These are phyloP conservation scores for Bombus turneri DNA, from an alignment of 1,140 invertebrate species.

Conservation along the genomic window DNA sequence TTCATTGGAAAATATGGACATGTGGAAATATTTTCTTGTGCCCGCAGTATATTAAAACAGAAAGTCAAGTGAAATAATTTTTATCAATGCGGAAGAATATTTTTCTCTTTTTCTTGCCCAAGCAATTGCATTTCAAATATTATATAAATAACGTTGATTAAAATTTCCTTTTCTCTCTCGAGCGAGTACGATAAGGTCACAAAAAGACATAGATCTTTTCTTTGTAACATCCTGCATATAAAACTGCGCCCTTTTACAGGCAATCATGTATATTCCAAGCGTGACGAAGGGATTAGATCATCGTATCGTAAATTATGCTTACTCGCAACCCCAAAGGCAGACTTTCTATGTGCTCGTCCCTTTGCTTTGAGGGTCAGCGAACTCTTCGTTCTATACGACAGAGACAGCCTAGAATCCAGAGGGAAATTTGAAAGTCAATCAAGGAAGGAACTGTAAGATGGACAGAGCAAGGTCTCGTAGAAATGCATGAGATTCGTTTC, in stretches of 20 bases:
- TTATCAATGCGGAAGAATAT: not conserved
- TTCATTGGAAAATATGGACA: not conserved
- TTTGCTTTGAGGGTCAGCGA: not conserved
- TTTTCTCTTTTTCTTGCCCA: not conserved
- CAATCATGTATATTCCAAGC: not conserved
- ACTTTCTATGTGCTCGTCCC: not conserved
- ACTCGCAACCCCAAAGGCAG: not conserved
- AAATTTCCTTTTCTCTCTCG: not conserved
- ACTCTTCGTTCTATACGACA: not conserved
- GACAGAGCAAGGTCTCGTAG: not conserved
- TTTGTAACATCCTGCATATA: not conserved
- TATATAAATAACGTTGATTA: not conserved
- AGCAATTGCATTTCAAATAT: not conserved
- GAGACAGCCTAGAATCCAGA: not conserved
- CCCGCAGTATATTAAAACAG: not conserved
- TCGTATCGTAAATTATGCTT: not conserved
- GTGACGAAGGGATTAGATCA: not conserved
- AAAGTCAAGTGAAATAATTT: not conserved
- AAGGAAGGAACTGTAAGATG: not conserved
- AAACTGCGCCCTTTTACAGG: not conserved
- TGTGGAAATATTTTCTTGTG: not conserved
- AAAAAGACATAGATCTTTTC: too few relatives aligned
- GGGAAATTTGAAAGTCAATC: not conserved
- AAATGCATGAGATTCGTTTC: not conserved
- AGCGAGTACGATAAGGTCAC: fast-evolving